phyloP scores from a whole-genome alignment of 2,888 invertebrate genomes.

The Panopea generosa region DNA sequence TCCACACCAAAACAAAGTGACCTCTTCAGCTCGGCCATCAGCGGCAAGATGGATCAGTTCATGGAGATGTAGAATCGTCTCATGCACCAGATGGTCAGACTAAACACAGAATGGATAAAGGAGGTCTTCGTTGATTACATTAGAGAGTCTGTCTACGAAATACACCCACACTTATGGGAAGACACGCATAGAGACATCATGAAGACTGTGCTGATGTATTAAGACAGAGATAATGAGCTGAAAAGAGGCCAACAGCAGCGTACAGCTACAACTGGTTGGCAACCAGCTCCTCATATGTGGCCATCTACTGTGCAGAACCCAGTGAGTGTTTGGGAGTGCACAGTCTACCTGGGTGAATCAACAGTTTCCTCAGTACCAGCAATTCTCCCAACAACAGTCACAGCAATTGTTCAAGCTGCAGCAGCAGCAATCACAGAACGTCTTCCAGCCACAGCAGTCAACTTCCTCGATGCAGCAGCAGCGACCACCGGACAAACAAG shows the following conservation, averaged over 20 bases:
- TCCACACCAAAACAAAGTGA: conserved; percentile 17
- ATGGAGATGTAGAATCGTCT: conserved; percentile 36
- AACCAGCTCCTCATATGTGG: conserved; percentile 43
- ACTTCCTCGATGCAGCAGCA: conserved; percentile 16
- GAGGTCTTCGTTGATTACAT: conserved; percentile 43
- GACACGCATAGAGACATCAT: conserved; percentile 32
- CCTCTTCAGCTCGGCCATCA: conserved; percentile 15
- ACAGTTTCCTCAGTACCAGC: conserved; percentile 21
- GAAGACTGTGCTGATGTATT: conserved; percentile 47
- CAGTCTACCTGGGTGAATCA: conserved; percentile 35
- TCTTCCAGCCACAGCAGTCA: conserved; percentile 8
- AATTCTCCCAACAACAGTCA: conserved; percentile 12
- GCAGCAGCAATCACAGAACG: no score
- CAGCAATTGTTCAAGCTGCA: conserved; percentile 15
- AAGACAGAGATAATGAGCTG: conserved; percentile 37
- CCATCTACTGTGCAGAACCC: conserved; percentile 39
- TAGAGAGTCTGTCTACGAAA: conserved; percentile 43
- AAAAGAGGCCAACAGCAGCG: conserved; percentile 15
- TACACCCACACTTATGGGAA: conserved; percentile 38
- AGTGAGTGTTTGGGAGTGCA: conserved; percentile 41
- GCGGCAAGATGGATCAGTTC: conserved; percentile 30
- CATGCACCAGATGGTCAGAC: conserved; percentile 40
- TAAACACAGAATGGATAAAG: conserved; percentile 46
- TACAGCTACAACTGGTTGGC: conserved; percentile 22
- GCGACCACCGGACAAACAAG: conserved; percentile 17